These are phyloP conservation scores for Sycophila texana DNA, from an alignment of 2,888 invertebrate genomes.

Conservation along the genomic window DNA sequence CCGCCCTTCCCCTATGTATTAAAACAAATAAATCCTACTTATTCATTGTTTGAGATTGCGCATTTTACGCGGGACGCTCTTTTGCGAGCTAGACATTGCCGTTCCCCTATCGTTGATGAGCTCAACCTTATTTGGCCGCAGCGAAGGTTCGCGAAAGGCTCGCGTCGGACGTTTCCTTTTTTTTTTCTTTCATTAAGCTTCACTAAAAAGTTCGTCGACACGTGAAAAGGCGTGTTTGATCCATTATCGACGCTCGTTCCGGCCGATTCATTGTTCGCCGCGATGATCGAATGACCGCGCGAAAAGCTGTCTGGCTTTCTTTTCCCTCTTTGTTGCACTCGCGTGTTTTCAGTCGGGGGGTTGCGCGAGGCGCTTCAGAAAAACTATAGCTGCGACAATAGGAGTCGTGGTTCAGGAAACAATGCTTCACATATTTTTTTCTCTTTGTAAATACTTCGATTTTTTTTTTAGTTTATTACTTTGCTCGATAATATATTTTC, in stretches of 20 bases:
- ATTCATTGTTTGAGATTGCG: not conserved
- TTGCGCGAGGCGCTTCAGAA: too few relatives aligned
- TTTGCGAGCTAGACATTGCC: not conserved
- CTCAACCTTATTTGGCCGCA: not conserved
- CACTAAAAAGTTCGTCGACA: conserved; percentile 33
- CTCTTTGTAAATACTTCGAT: too few relatives aligned
- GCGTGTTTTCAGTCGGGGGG: too few relatives aligned
- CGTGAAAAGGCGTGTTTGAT: conserved; percentile 40
- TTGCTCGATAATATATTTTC: too few relatives aligned
- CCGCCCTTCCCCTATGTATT: conserved; percentile 33
- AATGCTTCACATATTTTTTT: too few relatives aligned
- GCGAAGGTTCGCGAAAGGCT: not conserved
- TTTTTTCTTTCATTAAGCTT: conserved; percentile 1
- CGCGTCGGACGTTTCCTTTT: not conserved
- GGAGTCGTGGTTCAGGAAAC: too few relatives aligned
- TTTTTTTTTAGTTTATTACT: too few relatives aligned
- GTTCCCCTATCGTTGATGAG: not conserved
- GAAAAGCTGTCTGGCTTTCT: conserved; percentile 10
- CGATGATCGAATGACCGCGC: conserved; percentile 32
- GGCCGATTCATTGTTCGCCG: conserved; percentile 19
- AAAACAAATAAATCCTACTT: conserved; percentile 5
- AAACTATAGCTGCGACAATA: too few relatives aligned
- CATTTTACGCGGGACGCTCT: too few relatives aligned
- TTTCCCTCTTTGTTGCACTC: not conserved
- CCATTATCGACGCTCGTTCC: conserved; percentile 42